phyloP scores from a whole-genome alignment of 2,888 invertebrate genomes.

The Scrobipalpa atriplicella region DNA sequence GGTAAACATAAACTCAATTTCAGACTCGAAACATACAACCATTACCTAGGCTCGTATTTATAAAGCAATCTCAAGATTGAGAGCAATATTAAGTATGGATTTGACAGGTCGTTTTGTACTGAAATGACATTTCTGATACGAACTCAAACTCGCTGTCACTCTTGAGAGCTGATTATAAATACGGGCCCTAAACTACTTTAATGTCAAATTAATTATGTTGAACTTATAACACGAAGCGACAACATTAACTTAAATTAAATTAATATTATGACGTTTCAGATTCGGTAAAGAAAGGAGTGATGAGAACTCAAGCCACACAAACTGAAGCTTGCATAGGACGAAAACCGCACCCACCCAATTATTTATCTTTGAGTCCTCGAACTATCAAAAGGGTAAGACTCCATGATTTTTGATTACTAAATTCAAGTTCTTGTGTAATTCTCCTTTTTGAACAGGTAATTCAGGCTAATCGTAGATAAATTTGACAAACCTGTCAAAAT shows the following conservation, averaged over 20 bases:
- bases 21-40: neutral
- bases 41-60: neutral
- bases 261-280: constrained; percentile 77
- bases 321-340: constrained; percentile 90
- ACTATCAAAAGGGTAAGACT: constrained; percentile 88
- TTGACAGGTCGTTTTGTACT: too few species aligned
- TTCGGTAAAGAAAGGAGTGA: constrained; percentile 91
- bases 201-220: neutral
- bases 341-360: constrained; percentile 87
- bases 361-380: constrained; percentile 89
- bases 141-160: too few species aligned
- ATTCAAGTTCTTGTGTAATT: neutral
- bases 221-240: neutral
- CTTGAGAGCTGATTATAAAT: too few species aligned
- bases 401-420: neutral
- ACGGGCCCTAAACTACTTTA: too few species aligned
- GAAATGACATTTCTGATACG: too few species aligned
- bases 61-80: too few species aligned
- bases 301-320: constrained; percentile 97
- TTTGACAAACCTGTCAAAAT: too few species aligned
- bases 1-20: neutral
- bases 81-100: too few species aligned
- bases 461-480: too few species aligned
- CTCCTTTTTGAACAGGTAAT: constrained; percentile 38
- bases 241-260: neutral